Evolutionary conservation across 2,113 vertebrate species (phyloP), one percentile per base, ranked within the genome.

Genomic region (Abramis brama): DNA sequence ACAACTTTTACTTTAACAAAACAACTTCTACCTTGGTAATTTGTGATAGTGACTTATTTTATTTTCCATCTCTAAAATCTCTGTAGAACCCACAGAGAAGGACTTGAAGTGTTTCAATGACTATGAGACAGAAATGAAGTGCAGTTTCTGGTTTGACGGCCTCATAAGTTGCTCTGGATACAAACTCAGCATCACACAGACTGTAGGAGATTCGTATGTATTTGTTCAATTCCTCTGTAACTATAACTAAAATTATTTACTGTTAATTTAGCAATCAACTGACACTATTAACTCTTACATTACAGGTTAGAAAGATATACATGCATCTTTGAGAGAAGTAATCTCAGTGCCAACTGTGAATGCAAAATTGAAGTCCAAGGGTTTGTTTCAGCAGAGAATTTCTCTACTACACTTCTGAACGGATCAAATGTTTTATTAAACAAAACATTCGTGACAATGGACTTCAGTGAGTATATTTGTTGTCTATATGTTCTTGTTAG

Each of bases 401-500:
- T 83, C 23, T 8, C 0, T 1, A 87, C 64, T n/a, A 36, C 19
- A 0, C 52, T 94, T 55, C 27, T 8, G 73, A 88, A 78, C 75
- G 76, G 55, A 62, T 11, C 3, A 17, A 1, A 76, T 6, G 21
- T 0, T 0, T 5, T 91, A 2, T 25, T 50, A 8, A 82, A 4
- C 6, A 85, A 81, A 87, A 13, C 0, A 6, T 57, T 93, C 15
- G 0, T 0, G 0, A 3, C 89, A 33, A 0, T 0, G 0, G 0
- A 68, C 0, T 91, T 7, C 87, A 62, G 94, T 95, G 81, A 89
- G 93, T 93, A 50, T 66, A 13, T 62, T 23, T 47, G 1, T 60
- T 45, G 47, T 33, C 8, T 66, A 19, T 0, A 25, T 43, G 6
- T 52, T 21, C 0, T 27, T 71, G 23, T 21, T 59, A 3, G 19